Evolutionary conservation across 1,140 invertebrate genomes (phyloP).

Genomic region (Caenorhabditis briggsae): DNA sequence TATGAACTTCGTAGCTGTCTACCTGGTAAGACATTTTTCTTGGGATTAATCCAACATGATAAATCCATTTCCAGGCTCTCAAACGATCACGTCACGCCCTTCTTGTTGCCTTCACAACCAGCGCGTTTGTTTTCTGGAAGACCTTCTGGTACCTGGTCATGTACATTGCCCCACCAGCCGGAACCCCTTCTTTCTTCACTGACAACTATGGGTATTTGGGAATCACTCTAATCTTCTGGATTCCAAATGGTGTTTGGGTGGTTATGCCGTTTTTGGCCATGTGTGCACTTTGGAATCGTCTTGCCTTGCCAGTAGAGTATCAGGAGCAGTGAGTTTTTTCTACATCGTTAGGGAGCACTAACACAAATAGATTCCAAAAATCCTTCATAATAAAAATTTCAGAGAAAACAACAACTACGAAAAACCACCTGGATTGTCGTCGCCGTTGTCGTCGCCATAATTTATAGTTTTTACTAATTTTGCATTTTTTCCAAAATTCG

Average conservation of each 20-base stretch:
- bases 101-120: slow-evolving; percentile 70
- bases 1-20: slow-evolving; percentile 72
- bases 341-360: no score
- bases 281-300: slow-evolving; percentile 68
- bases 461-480: no score
- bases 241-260: slow-evolving; percentile 69
- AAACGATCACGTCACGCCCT: slow-evolving; percentile 69
- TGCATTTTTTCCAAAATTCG: not conserved
- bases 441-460: slow-evolving; percentile 3
- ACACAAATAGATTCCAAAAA: not conserved
- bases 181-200: slow-evolving; percentile 68
- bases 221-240: slow-evolving; percentile 69
- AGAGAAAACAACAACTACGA: slow-evolving; percentile 53
- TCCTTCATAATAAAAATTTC: not conserved
- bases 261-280: slow-evolving; percentile 69
- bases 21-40: slow-evolving; percentile 62
- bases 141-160: slow-evolving; percentile 72
- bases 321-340: slow-evolving; percentile 49
- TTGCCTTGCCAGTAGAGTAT: slow-evolving; percentile 56
- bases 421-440: slow-evolving; percentile 32
- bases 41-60: no score
- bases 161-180: slow-evolving; percentile 67
- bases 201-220: slow-evolving; percentile 57
- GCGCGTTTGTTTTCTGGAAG: slow-evolving; percentile 75
- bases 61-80: slow-evolving; percentile 41